Percentiles rank a stretch among this genome's conserved stretches.
These are phyloP conservation scores for Mesoligia furuncula DNA, from an alignment of 2,888 invertebrate species.

Conservation along the genomic window DNA sequence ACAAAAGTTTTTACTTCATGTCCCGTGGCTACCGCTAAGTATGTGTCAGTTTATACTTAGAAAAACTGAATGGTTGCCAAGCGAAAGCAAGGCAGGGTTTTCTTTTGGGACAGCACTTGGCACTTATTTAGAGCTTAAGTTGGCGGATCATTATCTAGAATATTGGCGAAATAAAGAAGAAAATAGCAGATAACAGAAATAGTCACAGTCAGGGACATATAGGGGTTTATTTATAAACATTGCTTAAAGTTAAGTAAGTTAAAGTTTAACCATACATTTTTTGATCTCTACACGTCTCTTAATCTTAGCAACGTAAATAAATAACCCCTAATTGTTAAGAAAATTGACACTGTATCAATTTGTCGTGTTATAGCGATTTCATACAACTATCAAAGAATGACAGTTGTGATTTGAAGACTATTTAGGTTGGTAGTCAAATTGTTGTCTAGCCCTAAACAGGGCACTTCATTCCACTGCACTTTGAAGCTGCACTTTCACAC, in stretches of 20 bases:
- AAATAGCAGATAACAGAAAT: background rate
- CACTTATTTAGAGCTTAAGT: conserved; percentile 42
- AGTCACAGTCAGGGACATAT: background rate
- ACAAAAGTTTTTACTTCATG: conserved; percentile 17
- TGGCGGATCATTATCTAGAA: conserved; percentile 32
- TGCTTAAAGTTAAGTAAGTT: no score
- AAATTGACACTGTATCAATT: background rate
- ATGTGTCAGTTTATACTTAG: conserved; percentile 37
- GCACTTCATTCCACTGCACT: background rate
- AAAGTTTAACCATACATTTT: no score
- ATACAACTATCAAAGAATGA: background rate
- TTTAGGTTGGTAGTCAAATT: background rate
- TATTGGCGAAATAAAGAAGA: conserved; percentile 9
- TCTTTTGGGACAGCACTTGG: conserved; percentile 39
- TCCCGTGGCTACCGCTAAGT: conserved; percentile 26
- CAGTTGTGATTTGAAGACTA: no score
- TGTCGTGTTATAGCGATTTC: background rate
- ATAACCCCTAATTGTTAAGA: no score
- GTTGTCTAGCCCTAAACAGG: no score
- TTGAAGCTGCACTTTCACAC: no score
- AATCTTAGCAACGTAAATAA: no score
- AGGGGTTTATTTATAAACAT: no score
- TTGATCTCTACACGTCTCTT: no score
- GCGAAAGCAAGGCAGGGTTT: conserved; percentile 13
- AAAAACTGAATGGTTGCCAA: conserved; percentile 52